phyloP scores from a whole-genome alignment of 2,113 vertebrate genomes.

The Mesembrinibis cayennensis region DNA sequence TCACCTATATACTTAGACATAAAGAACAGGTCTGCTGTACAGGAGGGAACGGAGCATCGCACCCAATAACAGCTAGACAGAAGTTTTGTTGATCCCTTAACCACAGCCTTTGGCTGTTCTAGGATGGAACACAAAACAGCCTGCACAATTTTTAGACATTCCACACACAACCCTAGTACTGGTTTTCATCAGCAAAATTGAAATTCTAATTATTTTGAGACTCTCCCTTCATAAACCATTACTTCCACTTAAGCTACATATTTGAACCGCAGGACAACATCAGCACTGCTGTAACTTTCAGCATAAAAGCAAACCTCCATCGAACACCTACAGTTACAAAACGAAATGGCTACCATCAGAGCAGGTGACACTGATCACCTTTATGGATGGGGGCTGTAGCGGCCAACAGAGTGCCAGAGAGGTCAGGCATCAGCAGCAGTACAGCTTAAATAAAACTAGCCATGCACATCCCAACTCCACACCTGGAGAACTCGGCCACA shows the following conservation, averaged over 20 bases:
- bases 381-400: background rate
- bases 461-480: fast-evolving
- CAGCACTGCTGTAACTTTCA: background rate
- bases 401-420: background rate
- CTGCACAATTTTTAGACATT: background rate
- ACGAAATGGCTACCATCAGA: background rate
- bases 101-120: background rate
- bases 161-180: background rate
- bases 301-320: background rate
- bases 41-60: background rate
- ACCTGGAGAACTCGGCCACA: background rate
- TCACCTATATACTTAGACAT: background rate
- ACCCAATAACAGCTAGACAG: background rate
- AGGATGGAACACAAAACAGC: background rate
- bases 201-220: background rate
- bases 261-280: background rate
- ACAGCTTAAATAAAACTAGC: background rate
- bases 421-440: background rate
- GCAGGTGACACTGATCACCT: background rate
- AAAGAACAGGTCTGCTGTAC: background rate
- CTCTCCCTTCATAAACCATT: background rate
- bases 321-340: background rate
- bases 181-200: background rate
- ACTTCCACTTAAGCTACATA: background rate
- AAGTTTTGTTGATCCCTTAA: background rate